A percentile compares a stretch with the other conserved stretches of the same genome.
phyloP scores from a whole-genome alignment of 2,888 invertebrate species.

The Autographa pulchrina region DNA sequence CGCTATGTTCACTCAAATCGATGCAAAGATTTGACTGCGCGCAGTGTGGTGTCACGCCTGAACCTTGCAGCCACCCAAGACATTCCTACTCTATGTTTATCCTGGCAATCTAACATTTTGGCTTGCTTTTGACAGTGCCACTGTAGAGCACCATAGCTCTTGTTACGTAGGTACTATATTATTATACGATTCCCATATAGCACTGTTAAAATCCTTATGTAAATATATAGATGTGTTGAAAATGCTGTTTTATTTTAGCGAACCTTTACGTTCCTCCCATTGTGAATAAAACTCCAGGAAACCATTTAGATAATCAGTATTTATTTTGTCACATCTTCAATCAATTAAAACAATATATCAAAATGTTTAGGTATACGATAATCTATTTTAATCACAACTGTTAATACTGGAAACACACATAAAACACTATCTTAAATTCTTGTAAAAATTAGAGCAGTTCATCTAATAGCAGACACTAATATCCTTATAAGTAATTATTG shows the following conservation, averaged over 20 bases:
- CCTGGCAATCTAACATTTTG: slow-evolving; percentile 80
- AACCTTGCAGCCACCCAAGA: slow-evolving; percentile 69
- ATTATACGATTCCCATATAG: slow-evolving; percentile 81
- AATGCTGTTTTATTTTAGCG: slow-evolving; percentile 77
- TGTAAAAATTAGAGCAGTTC: slow-evolving; percentile 6
- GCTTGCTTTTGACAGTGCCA: slow-evolving; percentile 76
- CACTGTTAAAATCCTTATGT: slow-evolving; percentile 88
- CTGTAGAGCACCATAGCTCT: slow-evolving; percentile 78
- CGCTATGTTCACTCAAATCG: slow-evolving; percentile 82
- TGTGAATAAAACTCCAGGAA: slow-evolving; percentile 26
- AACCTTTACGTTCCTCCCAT: background rate
- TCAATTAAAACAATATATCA: slow-evolving; percentile 43
- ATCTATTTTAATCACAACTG: background rate
- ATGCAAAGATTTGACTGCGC: slow-evolving; percentile 81
- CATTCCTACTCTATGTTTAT: slow-evolving; percentile 71
- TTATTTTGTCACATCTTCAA: slow-evolving; percentile 48
- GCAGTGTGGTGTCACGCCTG: slow-evolving; percentile 78
- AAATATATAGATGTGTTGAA: slow-evolving; percentile 89
- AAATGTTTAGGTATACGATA: slow-evolving; percentile 11
- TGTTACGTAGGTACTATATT: slow-evolving; percentile 66
- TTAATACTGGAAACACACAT: slow-evolving; percentile 16
- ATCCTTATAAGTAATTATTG: slow-evolving; percentile 5
- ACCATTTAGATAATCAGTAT: slow-evolving; percentile 38
- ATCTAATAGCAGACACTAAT: background rate
- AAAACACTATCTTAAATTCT: slow-evolving; percentile 19